phyloP scores from a whole-genome alignment of 2,888 invertebrate genomes.

The Phymatocera aterrima region DNA sequence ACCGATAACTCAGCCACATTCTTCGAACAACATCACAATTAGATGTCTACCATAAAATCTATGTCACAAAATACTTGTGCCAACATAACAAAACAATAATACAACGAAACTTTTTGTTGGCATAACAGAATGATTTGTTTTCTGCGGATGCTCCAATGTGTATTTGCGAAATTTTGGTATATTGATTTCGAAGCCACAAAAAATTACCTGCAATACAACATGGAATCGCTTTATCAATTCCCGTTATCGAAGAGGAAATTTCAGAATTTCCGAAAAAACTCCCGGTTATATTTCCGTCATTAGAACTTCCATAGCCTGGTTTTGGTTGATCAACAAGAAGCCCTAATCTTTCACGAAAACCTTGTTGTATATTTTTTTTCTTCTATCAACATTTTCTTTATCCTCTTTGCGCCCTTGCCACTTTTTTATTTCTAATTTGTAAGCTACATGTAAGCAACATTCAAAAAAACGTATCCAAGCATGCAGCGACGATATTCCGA shows the following conservation, averaged over 20 bases:
- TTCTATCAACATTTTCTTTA: constrained; percentile 43
- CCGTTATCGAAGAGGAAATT: constrained; percentile 44
- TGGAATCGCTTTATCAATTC: constrained; percentile 46
- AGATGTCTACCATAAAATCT: background rate
- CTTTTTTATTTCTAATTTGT: constrained; percentile 56
- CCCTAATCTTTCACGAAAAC: constrained; percentile 46
- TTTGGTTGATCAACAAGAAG: constrained; percentile 51
- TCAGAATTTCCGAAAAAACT: constrained; percentile 49
- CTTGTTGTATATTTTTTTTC: constrained; percentile 50
- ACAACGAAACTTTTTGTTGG: background rate
- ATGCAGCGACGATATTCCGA: constrained; percentile 59
- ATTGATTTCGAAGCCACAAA: constrained; percentile 51
- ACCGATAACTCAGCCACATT: background rate
- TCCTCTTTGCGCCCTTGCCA: constrained; percentile 53
- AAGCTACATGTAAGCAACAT: constrained; percentile 59
- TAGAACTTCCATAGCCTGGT: constrained; percentile 50
- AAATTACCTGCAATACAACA: constrained; percentile 50
- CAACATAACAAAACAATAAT: background rate
- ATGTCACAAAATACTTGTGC: background rate
- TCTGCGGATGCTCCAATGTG: background rate
- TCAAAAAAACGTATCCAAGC: constrained; percentile 63
- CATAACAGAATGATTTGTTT: background rate
- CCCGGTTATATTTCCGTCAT: constrained; percentile 51
- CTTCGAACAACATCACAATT: background rate
- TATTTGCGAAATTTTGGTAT: constrained; percentile 44